Evolutionary conservation across 2,888 invertebrate species (phyloP), one percentile per base, ranked within the genome.

Genomic region (Hofmannophila pseudospretella): DNA sequence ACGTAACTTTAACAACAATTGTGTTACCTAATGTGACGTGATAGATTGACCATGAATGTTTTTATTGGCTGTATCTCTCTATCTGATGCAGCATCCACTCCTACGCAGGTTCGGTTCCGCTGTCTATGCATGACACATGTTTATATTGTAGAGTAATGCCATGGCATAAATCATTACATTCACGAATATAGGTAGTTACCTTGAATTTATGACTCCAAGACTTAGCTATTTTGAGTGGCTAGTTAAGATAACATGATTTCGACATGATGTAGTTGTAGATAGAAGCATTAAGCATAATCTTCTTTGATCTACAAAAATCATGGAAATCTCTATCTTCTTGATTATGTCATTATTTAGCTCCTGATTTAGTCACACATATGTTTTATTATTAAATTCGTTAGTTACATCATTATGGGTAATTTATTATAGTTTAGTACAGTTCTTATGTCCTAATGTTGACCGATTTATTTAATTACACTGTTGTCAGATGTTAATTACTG

Each of bases 361-460:
- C 4, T 20, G 2, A 4, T 20, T 2, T 20, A 20, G 2, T 20
- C 5, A 20, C 2, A 7, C 8, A 2, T 7, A 8, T 20, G 2
- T 5, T 2, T 3, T 2, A 7, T 20, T 20, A 20, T 20, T 20
- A 20, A 5, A 20, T 5, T 20, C 10, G 4, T n/a, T n/a, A n/a
- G n/a, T n/a, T n/a, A n/a, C n/a, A n/a, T n/a, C n/a, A n/a, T n/a
- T n/a, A n/a, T n/a, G n/a, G n/a, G n/a, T n/a, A n/a, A n/a, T n/a
- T n/a, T n/a, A n/a, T n/a, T n/a, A n/a, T n/a, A n/a, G n/a, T n/a
- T n/a, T n/a, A n/a, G n/a, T n/a, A n/a, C n/a, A n/a, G n/a, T n/a
- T 45, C 39, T 43, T 36, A 38, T 35, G 38, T 11, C 29, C 30
- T 29, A 23, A 20, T 29, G 9, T 22, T n/a, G 7, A 13, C 23